Conservation (phyloP, 2,113 vertebrate genomes). For the Cyphomyrus discorhynchus region DNA sequence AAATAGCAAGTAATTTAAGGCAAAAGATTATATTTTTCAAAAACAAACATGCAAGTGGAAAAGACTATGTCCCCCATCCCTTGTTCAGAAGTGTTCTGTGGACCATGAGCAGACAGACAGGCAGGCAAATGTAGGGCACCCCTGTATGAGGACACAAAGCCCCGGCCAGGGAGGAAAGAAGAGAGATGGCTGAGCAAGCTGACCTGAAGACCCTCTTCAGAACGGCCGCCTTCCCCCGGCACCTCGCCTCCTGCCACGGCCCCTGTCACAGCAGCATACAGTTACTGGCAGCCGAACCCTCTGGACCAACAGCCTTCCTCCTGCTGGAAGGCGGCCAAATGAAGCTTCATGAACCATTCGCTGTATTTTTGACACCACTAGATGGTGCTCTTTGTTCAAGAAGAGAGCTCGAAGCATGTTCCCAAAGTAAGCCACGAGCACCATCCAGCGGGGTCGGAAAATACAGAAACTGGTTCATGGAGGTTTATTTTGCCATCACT, state of each 20-base stretch:
- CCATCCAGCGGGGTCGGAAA: background rate
- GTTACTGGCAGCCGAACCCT: background rate
- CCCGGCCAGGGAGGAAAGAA: background rate
- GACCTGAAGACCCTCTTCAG: conserved; percentile 37
- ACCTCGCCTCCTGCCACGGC: too few relatives aligned
- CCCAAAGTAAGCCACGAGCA: background rate
- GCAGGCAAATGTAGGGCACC: background rate
- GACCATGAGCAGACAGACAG: background rate
- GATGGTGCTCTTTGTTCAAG: background rate
- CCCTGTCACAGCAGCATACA: background rate
- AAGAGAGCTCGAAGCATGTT: background rate
- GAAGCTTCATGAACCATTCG: background rate
- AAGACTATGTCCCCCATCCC: background rate
- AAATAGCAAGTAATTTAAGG: background rate
- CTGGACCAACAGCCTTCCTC: background rate
- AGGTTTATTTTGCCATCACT: background rate
- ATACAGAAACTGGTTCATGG: background rate
- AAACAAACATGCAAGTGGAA: background rate
- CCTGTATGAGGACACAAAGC: background rate
- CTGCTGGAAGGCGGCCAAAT: background rate
- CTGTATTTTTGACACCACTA: background rate
- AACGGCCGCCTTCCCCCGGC: background rate
- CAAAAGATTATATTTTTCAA: background rate
- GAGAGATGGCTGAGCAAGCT: background rate
- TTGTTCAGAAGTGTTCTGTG: background rate